Conservation (phyloP, 1,140 invertebrate genomes). For the Pantala flavescens region DNA sequence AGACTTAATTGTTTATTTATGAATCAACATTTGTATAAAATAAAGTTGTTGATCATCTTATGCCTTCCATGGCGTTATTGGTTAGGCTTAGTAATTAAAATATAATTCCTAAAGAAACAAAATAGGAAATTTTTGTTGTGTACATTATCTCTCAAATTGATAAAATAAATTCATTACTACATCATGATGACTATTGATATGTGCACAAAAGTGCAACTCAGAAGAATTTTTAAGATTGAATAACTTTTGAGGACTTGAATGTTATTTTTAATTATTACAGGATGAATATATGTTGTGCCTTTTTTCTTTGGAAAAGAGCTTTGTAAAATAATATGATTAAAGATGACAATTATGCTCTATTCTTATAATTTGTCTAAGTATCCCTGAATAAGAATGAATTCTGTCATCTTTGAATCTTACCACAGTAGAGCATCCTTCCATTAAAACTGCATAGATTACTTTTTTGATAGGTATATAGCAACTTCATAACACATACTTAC, state of each 20-base stretch:
- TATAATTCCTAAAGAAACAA: background rate
- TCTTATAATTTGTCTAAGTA: background rate
- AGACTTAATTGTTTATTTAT: conserved; percentile 8
- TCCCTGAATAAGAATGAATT: too few relatives aligned
- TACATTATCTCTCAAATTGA: background rate
- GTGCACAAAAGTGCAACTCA: background rate
- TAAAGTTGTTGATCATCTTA: background rate
- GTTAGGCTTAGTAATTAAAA: background rate
- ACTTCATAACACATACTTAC: too few relatives aligned
- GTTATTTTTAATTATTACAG: background rate
- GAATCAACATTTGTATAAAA: conserved; percentile 8
- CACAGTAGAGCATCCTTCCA: too few relatives aligned
- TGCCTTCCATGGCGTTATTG: background rate
- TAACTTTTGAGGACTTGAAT: background rate
- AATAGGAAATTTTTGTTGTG: background rate
- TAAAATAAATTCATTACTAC: background rate
- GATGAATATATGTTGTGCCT: conserved; percentile 1
- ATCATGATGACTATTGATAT: background rate
- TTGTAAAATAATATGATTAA: conserved; percentile 3
- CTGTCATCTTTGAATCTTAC: too few relatives aligned
- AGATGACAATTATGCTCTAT: background rate
- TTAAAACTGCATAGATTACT: too few relatives aligned
- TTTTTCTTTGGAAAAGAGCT: background rate
- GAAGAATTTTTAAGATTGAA: background rate
- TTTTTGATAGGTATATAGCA: too few relatives aligned